Conservation (phyloP, 1,140 invertebrate species). For the Camponotus vicinus region DNA sequence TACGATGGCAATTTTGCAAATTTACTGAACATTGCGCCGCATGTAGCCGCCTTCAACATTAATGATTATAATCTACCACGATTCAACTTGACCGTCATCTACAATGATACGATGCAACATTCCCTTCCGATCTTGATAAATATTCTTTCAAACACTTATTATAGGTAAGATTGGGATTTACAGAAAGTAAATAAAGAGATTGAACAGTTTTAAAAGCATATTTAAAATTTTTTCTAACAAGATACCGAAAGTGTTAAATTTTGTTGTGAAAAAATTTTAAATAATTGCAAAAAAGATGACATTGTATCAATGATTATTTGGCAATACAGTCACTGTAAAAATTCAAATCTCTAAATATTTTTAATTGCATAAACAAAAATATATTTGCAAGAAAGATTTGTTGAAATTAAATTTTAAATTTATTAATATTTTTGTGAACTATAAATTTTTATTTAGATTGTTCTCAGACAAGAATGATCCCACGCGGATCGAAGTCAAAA, state of each 20-base stretch:
- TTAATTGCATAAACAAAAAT: conserved; percentile 15
- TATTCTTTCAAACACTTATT: conserved; percentile 90
- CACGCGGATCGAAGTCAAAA: conserved; percentile 86
- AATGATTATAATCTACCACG: conserved; percentile 86
- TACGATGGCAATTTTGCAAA: conserved; percentile 90
- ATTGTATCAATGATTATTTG: neutral
- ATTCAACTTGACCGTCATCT: conserved; percentile 89
- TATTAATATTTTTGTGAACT: conserved; percentile 11
- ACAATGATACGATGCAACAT: conserved; percentile 93
- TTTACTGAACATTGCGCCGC: conserved; percentile 87
- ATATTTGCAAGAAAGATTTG: too few relatives aligned
- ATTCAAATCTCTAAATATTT: neutral
- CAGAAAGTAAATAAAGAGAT: neutral
- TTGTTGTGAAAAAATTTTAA: neutral
- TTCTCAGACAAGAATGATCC: conserved; percentile 73
- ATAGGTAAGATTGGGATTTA: conserved; percentile 86
- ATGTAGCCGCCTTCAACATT: conserved; percentile 90
- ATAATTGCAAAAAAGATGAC: neutral
- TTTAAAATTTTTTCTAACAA: conserved; percentile 30
- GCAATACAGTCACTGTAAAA: neutral
- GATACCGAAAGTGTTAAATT: neutral
- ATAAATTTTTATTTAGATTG: conserved; percentile 71
- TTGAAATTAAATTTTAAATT: neutral
- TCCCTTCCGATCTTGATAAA: conserved; percentile 92
- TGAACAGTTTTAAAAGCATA: conserved; percentile 15